A percentile compares a stretch with the other conserved stretches of the same genome.
These are phyloP conservation scores for Neosalanx taihuensis DNA, from an alignment of 2,797 vertebrate species.

Conservation along the genomic window DNA sequence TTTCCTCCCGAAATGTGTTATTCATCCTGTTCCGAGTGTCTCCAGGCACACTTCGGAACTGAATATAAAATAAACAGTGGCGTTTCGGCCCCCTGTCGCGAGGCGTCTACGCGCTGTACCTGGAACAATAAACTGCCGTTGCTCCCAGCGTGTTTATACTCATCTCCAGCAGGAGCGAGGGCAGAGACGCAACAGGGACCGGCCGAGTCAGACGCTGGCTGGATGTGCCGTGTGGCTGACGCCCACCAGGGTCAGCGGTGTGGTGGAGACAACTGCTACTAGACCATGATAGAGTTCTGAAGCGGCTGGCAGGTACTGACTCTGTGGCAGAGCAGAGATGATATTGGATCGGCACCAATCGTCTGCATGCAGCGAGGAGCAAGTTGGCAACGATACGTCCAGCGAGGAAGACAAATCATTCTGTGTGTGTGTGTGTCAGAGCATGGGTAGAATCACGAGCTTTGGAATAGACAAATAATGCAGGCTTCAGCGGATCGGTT, in stretches of 20 bases:
- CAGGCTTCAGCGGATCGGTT: background rate
- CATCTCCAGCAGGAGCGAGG: slow-evolving; percentile 58
- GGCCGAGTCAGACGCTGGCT: background rate
- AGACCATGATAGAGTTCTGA: slow-evolving; percentile 65
- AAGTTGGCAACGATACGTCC: slow-evolving; percentile 63
- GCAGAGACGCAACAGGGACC: slow-evolving; percentile 31
- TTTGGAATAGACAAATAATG: background rate
- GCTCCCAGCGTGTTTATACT: slow-evolving; percentile 64
- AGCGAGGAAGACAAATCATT: slow-evolving; percentile 59
- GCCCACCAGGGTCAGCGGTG: slow-evolving; percentile 47
- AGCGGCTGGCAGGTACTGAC: slow-evolving; percentile 57
- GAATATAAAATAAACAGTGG: slow-evolving; percentile 69
- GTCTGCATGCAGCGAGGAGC: slow-evolving; percentile 66
- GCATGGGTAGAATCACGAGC: slow-evolving; percentile 14
- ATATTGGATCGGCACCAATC: slow-evolving; percentile 69
- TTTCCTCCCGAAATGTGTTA: slow-evolving; percentile 69
- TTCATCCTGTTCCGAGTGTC: slow-evolving; percentile 71
- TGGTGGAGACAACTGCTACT: slow-evolving; percentile 54
- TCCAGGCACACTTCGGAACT: slow-evolving; percentile 66
- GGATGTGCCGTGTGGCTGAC: slow-evolving; percentile 39
- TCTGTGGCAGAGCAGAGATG: slow-evolving; percentile 49
- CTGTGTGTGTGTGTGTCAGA: background rate
- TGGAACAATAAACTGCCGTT: slow-evolving; percentile 68
- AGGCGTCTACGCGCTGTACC: slow-evolving; percentile 58
- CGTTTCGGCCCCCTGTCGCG: slow-evolving; percentile 45